Base-by-base conservation (phyloP, 1,140 invertebrate genomes). In the Zophobas morio region DNA sequence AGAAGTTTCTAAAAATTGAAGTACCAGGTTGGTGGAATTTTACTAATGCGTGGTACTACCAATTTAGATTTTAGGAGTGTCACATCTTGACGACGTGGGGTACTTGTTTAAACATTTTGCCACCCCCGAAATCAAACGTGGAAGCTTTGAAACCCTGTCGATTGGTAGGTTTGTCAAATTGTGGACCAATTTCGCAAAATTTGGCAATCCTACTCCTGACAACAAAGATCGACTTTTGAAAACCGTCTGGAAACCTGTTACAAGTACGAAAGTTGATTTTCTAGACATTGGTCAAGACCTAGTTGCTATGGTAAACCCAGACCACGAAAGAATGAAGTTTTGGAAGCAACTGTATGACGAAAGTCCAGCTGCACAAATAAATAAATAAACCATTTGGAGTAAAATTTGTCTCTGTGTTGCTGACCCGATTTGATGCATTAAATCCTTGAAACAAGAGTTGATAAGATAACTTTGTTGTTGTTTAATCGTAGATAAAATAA, bases 161-260 rank as follows among this genome's bases (percentile, higher is more conserved):
- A 32, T 51, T 8, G 35, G 66, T 1, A 53, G 56, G 70, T 37
- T 77, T 1, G 60, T 74, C 6, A 74, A 70, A 1, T 70, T 79
- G 32, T 79, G 78, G 78, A 73, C 70, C 1, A 79, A 79, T 63
- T 79, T 79, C 77, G 78, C 78, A 1, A 77, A 79, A 79, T 76
- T 56, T 53, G 75, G 74, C 32, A 70, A 79, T 56, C 78, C 78
- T 1, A 76, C 77, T 1, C 77, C 73, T 35, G 8, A 35, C 0
- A 8, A 5, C 5, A 36, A 37, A 2, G 77, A 78, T 2, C 1
- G 34, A 3, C 39, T 77, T 32, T 54, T 79, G 40, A 47, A 36
- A 8, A 6, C 70, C 32, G 74, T 71, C 39, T 78, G 77, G 77
- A 39, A 2, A 56, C 6, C 34, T 34, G 49, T 60, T 37, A 60